Conservation (phyloP, 2,888 invertebrate genomes). For the Tachina grossa region DNA sequence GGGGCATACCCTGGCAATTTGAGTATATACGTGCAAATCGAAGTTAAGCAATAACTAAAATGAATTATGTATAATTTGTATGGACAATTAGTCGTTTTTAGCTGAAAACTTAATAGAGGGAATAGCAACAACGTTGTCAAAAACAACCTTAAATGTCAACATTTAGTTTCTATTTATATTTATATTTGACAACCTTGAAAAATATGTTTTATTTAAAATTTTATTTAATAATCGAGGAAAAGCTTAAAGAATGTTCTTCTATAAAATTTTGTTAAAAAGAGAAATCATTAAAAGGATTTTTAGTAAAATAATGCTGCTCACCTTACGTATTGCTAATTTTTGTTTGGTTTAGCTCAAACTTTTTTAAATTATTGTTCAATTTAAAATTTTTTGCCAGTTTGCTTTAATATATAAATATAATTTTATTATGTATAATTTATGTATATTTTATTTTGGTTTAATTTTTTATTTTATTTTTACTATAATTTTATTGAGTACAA, state of each 20-base stretch:
- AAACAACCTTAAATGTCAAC: background rate
- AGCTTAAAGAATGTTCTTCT: conserved; percentile 16
- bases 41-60: no score
- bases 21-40: no score
- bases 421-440: conserved; percentile 71
- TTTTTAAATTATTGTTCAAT: conserved; percentile 1
- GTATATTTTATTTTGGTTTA: conserved; percentile 70
- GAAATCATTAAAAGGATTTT: conserved; percentile 56
- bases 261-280: conserved; percentile 33
- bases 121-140: background rate
- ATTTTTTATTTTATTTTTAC: conserved; percentile 70
- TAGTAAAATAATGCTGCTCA: conserved; percentile 60
- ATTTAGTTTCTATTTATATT: no score
- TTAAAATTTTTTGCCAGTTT: conserved; percentile 44
- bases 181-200: background rate
- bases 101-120: no score
- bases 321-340: conserved; percentile 57
- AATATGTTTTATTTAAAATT: conserved; percentile 9
- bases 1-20: no score
- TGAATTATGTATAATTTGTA: no score
- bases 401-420: conserved; percentile 62
- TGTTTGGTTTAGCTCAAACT: conserved; percentile 47
- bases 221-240: conserved; percentile 26
- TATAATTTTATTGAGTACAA: conserved; percentile 63
- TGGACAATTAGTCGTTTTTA: no score